Percentiles rank a stretch among this genome's conserved stretches.
These are phyloP conservation scores for Arenicola marina DNA, from an alignment of 2,888 invertebrate genomes.

Conservation along the genomic window DNA sequence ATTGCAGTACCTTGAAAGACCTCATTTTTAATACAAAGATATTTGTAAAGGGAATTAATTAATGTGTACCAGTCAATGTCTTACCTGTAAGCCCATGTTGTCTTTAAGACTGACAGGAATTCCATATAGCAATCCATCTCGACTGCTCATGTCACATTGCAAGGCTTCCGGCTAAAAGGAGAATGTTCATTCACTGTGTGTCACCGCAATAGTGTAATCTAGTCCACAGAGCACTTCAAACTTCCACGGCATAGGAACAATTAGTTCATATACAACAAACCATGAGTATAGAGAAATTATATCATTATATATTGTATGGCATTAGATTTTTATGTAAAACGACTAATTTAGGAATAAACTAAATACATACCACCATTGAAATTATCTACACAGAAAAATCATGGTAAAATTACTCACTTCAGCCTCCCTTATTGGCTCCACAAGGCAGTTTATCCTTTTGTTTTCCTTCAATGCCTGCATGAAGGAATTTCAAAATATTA, in stretches of 20 bases:
- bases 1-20: too few species aligned
- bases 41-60: background rate
- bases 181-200: too few species aligned
- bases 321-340: too few species aligned
- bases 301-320: too few species aligned
- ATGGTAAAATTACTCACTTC: background rate
- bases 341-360: too few species aligned
- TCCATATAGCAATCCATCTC: slow-evolving; percentile 45
- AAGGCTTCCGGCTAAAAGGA: too few species aligned
- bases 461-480: background rate
- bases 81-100: slow-evolving; percentile 45
- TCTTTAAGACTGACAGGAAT: slow-evolving; percentile 57
- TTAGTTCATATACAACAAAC: too few species aligned
- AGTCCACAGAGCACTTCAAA: background rate
- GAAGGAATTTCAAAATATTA: background rate
- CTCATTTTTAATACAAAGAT: too few species aligned
- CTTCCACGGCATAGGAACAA: too few species aligned
- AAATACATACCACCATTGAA: too few species aligned
- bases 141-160: background rate
- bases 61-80: background rate
- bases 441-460: background rate
- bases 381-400: too few species aligned
- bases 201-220: background rate
- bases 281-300: too few species aligned
- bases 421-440: background rate